Conservation (phyloP, 1,140 invertebrate genomes). For the Lepidurus packardi region DNA sequence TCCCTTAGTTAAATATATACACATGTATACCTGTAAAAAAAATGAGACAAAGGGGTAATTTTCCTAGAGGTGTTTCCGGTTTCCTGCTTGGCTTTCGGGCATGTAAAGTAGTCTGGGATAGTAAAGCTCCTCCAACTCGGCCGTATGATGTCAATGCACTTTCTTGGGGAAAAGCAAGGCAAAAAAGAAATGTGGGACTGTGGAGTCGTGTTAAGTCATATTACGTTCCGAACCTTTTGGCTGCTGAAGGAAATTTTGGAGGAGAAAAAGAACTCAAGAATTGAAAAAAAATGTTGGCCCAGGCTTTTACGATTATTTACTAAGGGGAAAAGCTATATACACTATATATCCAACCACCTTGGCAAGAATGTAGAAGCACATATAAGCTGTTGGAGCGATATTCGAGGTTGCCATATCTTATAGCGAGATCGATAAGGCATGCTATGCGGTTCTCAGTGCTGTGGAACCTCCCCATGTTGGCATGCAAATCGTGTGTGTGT, state of each 20-base stretch:
- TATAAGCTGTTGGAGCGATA: constrained; percentile 7
- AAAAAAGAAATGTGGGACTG: background rate
- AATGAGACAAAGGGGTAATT: constrained; percentile 2
- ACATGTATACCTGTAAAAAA: background rate
- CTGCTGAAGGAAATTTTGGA: background rate
- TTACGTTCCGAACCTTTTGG: background rate
- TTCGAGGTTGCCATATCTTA: background rate
- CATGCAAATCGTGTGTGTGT: background rate
- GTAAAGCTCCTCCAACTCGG: background rate
- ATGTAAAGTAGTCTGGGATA: constrained; percentile 13
- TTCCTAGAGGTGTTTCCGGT: constrained; percentile 20
- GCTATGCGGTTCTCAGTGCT: constrained; percentile 8
- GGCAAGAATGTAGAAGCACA: background rate
- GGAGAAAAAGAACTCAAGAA: background rate
- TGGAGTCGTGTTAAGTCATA: background rate
- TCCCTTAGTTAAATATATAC: no score
- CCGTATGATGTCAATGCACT: background rate
- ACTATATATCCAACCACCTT: background rate
- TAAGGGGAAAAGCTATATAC: no score
- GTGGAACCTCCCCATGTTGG: background rate
- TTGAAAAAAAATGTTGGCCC: no score
- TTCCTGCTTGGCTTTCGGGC: background rate
- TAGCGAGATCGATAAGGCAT: background rate
- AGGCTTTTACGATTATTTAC: no score
- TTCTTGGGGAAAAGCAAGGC: background rate